Conservation (phyloP, 1,140 invertebrate species). For the Harpegnathos saltator region DNA sequence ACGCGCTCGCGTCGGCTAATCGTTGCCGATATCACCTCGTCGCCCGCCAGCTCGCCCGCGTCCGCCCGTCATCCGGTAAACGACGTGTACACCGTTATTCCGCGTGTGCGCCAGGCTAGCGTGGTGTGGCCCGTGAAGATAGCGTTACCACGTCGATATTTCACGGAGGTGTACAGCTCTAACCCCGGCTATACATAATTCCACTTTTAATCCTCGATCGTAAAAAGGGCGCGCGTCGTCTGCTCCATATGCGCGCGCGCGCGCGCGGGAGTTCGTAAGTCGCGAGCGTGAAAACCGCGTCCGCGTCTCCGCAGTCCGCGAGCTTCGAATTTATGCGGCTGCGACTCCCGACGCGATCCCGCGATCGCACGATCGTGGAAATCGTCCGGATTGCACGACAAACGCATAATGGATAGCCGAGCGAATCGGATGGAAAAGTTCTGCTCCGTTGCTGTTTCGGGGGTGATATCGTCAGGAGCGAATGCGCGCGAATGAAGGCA, state of each 20-base stretch:
- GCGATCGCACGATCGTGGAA: neutral
- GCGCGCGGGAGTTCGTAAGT: no score
- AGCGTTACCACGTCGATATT: conserved; percentile 62
- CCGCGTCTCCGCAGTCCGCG: no score
- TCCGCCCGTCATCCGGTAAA: conserved; percentile 50
- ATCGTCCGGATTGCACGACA: neutral
- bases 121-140: conserved; percentile 63
- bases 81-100: conserved; percentile 37
- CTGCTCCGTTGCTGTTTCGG: conserved; percentile 14
- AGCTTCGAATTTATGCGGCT: conserved; percentile 5
- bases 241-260: neutral
- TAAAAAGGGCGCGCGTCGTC: neutral
- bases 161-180: conserved; percentile 25
- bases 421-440: neutral
- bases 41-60: no score
- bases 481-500: neutral
- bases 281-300: no score
- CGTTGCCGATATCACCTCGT: conserved; percentile 58
- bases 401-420: neutral
- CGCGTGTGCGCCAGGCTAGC: neutral
- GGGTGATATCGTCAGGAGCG: neutral
- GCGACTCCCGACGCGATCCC: neutral
- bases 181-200: conserved; percentile 51
- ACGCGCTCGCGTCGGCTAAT: conserved; percentile 46
- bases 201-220: conserved; percentile 61